Evolutionary conservation across 2,113 vertebrate genomes (phyloP).

Genomic region (Phalacrocorax carbo): DNA sequence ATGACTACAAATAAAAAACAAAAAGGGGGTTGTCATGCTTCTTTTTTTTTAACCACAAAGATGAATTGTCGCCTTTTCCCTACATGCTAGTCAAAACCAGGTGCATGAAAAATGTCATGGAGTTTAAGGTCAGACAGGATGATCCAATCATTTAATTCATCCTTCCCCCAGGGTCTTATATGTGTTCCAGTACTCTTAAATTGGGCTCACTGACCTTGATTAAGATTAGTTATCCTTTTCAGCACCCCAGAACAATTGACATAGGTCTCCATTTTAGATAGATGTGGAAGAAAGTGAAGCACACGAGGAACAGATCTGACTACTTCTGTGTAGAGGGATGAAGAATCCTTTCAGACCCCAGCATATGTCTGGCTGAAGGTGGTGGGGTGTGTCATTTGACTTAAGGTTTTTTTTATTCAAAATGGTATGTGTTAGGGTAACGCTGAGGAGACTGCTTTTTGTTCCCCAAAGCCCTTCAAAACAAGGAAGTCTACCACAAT

Average conservation of each 20-base stretch:
- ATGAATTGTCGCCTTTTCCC: neutral
- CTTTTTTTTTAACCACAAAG: neutral
- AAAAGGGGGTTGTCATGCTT: neutral
- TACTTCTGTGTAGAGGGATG: neutral
- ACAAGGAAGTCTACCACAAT: neutral
- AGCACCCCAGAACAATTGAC: neutral
- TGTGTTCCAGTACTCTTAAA: neutral
- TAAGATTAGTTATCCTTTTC: neutral
- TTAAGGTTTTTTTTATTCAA: neutral
- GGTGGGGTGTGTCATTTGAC: neutral
- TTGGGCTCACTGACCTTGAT: neutral
- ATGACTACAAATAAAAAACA: neutral
- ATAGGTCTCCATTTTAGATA: neutral
- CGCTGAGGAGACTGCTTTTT: neutral
- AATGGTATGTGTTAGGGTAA: accelerated
- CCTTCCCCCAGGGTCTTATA: neutral
- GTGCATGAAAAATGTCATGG: neutral
- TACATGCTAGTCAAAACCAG: neutral
- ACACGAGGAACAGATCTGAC: neutral
- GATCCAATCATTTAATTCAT: neutral
- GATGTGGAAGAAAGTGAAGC: neutral
- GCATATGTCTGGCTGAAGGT: neutral
- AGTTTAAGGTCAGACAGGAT: constrained; percentile 5
- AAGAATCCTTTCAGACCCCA: neutral
- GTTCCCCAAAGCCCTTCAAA: neutral